Percentiles rank a stretch among this genome's conserved stretches.
Conservation (phyloP, 2,797 vertebrate species). For the Notolepis coatsorum region DNA sequence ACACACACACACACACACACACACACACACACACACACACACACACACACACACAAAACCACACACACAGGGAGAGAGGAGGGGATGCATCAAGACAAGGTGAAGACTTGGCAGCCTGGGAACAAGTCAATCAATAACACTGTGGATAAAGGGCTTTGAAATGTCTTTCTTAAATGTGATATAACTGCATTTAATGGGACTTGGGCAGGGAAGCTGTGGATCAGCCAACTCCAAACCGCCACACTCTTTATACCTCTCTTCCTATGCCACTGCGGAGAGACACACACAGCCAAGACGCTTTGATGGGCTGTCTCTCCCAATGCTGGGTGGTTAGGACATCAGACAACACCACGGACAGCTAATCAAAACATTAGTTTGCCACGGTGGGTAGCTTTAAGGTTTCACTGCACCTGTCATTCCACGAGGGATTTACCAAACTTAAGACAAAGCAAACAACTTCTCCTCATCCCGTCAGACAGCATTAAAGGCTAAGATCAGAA, state of each 20-base stretch:
- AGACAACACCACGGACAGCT: slow-evolving; percentile 52
- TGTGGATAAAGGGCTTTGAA: slow-evolving; percentile 63
- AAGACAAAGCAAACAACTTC: slow-evolving; percentile 52
- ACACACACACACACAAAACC: slow-evolving; percentile 30
- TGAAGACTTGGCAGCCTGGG: slow-evolving; percentile 49
- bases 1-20: slow-evolving; percentile 27
- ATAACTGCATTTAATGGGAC: slow-evolving; percentile 65
- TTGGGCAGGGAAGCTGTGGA: slow-evolving; percentile 40
- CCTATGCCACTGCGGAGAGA: slow-evolving; percentile 38
- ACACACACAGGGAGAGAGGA: slow-evolving; percentile 37
- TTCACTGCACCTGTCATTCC: slow-evolving; percentile 52
- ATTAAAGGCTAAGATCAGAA: slow-evolving; percentile 35
- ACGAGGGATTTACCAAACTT: slow-evolving; percentile 52
- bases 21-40: slow-evolving; percentile 33
- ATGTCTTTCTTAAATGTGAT: slow-evolving; percentile 65
- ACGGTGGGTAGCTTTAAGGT: slow-evolving; percentile 61
- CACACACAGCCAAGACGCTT: slow-evolving; percentile 24
- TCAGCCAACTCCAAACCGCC: slow-evolving; percentile 43
- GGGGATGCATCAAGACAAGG: slow-evolving; percentile 59
- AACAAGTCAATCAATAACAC: slow-evolving; percentile 70
- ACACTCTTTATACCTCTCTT: slow-evolving; percentile 39
- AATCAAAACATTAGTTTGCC: slow-evolving; percentile 72
- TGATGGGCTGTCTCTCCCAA: slow-evolving; percentile 49
- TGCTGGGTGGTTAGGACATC: slow-evolving; percentile 57
- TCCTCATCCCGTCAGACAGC: slow-evolving; percentile 32